phyloP scores from a whole-genome alignment of 1,140 invertebrate species.

The Cryptotermes secundus region DNA sequence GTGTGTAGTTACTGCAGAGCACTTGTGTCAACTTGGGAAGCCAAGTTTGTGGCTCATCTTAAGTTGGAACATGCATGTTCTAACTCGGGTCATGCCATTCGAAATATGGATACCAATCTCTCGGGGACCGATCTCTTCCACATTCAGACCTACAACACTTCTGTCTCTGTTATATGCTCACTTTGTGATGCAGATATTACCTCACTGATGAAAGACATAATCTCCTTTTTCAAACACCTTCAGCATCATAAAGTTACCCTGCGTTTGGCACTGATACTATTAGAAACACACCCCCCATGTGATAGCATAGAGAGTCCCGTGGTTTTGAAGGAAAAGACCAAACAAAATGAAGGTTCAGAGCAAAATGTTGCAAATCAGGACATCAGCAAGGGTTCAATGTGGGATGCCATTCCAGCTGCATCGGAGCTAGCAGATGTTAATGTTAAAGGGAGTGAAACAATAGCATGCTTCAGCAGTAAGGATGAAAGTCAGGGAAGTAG shows the following conservation, averaged over 20 bases:
- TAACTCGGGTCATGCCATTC: constrained; percentile 10
- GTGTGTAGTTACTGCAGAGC: constrained; percentile 33
- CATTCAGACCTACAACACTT: background rate
- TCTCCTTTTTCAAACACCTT: constrained; percentile 33
- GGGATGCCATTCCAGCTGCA: background rate
- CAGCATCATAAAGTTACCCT: constrained; percentile 34
- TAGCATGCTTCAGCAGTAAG: background rate
- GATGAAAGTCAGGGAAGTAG: background rate
- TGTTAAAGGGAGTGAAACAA: background rate
- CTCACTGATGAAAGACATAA: constrained; percentile 31
- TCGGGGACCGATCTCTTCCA: constrained; percentile 28
- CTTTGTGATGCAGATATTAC: constrained; percentile 35
- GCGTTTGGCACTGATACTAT: constrained; percentile 26
- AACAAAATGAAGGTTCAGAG: background rate
- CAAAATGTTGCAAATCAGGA: background rate
- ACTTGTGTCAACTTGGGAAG: constrained; percentile 24
- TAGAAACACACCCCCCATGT: constrained; percentile 19
- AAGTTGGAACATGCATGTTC: constrained; percentile 25
- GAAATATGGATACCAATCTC: background rate
- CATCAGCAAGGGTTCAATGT: background rate
- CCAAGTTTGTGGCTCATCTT: constrained; percentile 23
- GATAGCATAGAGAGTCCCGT: background rate
- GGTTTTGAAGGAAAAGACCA: background rate
- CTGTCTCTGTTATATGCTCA: constrained; percentile 30
- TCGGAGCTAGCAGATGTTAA: background rate